Evolutionary conservation across 2,113 vertebrate genomes (phyloP).

Genomic region (Corythornis vintsioides): DNA sequence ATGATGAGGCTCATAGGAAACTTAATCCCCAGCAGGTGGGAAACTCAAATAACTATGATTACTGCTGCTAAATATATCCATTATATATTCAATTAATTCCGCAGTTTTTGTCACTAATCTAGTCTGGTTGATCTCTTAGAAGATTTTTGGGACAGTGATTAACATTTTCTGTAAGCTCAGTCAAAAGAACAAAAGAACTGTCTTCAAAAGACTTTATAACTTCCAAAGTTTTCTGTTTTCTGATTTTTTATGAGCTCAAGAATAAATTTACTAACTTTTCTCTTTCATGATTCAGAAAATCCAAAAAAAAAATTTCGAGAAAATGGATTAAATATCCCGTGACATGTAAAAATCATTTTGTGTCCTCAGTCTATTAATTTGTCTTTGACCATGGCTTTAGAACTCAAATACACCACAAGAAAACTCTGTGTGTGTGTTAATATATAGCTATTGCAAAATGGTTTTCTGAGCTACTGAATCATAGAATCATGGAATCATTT

Average conservation of each 20-base stretch:
- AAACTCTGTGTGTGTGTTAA: background rate
- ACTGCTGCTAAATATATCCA: background rate
- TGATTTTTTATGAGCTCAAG: background rate
- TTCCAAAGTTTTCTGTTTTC: background rate
- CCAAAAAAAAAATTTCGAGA: background rate
- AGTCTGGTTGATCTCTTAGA: background rate
- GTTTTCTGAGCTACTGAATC: background rate
- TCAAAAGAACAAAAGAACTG: background rate
- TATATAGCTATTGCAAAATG: background rate
- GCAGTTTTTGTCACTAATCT: background rate
- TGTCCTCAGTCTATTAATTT: background rate
- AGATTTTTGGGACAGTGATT: background rate
- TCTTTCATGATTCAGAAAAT: background rate
- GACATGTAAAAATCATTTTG: background rate
- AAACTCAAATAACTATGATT: background rate
- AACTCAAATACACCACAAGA: background rate
- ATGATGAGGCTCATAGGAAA: background rate
- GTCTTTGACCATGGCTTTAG: background rate
- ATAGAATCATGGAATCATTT: no score
- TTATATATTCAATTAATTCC: background rate
- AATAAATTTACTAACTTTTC: background rate
- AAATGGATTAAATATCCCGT: background rate
- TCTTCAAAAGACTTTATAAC: background rate
- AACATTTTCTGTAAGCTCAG: background rate
- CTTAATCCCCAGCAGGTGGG: slow-evolving; percentile 12